Conservation (phyloP, 2,888 invertebrate genomes). For the Brassicogethes aeneus region DNA sequence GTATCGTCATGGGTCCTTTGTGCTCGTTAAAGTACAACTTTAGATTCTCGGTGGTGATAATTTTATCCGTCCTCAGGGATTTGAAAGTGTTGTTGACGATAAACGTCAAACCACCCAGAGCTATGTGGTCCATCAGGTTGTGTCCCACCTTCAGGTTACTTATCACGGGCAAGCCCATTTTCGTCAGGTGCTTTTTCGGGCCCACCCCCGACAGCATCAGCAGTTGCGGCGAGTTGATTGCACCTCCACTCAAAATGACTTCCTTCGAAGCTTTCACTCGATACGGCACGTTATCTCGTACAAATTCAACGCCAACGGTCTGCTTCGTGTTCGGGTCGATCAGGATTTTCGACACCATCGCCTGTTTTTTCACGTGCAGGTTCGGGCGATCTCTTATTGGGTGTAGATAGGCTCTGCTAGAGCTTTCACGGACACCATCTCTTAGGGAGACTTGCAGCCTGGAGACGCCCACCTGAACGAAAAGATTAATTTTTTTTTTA, state of each 20-base stretch:
- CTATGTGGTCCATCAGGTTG: slow-evolving; percentile 49
- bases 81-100: slow-evolving; percentile 43
- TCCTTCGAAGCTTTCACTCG: slow-evolving; percentile 44
- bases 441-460: slow-evolving; percentile 45
- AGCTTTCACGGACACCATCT: slow-evolving; percentile 42
- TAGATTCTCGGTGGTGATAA: slow-evolving; percentile 29
- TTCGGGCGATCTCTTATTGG: slow-evolving; percentile 42
- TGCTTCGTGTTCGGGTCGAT: slow-evolving; percentile 37
- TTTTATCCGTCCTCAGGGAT: slow-evolving; percentile 33
- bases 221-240: slow-evolving; percentile 67
- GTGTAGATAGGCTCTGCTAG: slow-evolving; percentile 46
- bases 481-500: no score
- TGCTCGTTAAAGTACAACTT: slow-evolving; percentile 34
- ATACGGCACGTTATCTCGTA: slow-evolving; percentile 27
- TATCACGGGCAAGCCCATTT: slow-evolving; percentile 40
- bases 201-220: slow-evolving; percentile 62
- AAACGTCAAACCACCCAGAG: slow-evolving; percentile 59
- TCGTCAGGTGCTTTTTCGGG: slow-evolving; percentile 39
- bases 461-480: slow-evolving; percentile 43
- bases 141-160: slow-evolving; percentile 45
- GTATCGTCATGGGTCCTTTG: slow-evolving; percentile 43
- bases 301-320: slow-evolving; percentile 42
- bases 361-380: slow-evolving; percentile 44
- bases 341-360: slow-evolving; percentile 43
- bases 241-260: slow-evolving; percentile 52